A percentile compares a stretch with the other conserved stretches of the same genome.
These are phyloP conservation scores for Conomelus anceps DNA, from an alignment of 2,888 invertebrate species.

Conservation along the genomic window DNA sequence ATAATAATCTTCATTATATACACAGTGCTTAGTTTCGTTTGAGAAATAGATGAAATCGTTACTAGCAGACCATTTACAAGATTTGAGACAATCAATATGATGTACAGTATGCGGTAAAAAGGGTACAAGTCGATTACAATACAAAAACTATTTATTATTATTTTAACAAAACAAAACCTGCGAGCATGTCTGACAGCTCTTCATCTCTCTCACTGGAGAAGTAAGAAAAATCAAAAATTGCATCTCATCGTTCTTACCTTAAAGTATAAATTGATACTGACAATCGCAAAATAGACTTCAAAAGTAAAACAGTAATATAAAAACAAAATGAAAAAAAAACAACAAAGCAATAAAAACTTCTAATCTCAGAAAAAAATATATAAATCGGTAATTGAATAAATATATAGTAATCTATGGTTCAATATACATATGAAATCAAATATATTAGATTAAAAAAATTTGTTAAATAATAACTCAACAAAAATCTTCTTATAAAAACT, in stretches of 20 bases:
- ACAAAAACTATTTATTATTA: too few relatives aligned
- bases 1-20: not conserved
- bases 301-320: not conserved
- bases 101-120: not conserved
- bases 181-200: not conserved
- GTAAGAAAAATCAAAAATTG: not conserved
- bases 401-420: not conserved
- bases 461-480: not conserved
- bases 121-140: too few relatives aligned
- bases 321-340: not conserved
- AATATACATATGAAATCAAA: not conserved
- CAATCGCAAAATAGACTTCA: not conserved
- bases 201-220: not conserved
- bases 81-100: too few relatives aligned
- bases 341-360: not conserved
- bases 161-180: not conserved
- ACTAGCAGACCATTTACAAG: not conserved
- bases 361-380: not conserved
- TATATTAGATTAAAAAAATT: not conserved
- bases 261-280: not conserved
- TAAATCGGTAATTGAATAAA: too few relatives aligned
- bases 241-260: not conserved
- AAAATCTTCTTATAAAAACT: not conserved
- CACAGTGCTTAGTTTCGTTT: conserved; percentile 1
- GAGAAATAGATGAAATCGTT: not conserved